Conservation (phyloP, 2,888 invertebrate genomes). For the Drosophila crucigera region DNA sequence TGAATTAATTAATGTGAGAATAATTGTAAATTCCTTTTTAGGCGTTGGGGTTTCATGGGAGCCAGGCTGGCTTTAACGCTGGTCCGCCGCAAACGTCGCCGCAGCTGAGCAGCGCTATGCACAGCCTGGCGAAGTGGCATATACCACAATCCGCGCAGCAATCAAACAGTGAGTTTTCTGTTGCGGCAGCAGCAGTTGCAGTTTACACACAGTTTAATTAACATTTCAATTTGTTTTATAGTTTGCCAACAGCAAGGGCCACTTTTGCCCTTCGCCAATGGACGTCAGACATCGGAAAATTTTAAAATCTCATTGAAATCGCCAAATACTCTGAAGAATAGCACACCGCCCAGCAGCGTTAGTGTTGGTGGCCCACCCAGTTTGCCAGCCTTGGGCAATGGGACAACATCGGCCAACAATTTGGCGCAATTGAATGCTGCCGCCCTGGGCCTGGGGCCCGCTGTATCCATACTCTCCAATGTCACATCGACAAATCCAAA, state of each 20-base stretch:
- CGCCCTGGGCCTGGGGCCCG: slow-evolving; percentile 79
- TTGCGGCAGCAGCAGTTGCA: not conserved
- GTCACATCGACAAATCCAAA: slow-evolving; percentile 93
- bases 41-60: slow-evolving; percentile 85
- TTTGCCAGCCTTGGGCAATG: slow-evolving; percentile 56
- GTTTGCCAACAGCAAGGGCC: slow-evolving; percentile 84
- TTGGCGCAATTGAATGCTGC: slow-evolving; percentile 75
- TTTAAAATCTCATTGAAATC: slow-evolving; percentile 86
- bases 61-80: slow-evolving; percentile 86
- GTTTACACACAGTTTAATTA: not conserved
- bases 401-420: slow-evolving; percentile 53
- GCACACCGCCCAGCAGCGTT: slow-evolving; percentile 80
- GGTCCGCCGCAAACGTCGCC: slow-evolving; percentile 85
- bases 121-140: slow-evolving; percentile 89
- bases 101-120: slow-evolving; percentile 82
- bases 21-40: slow-evolving; percentile 37
- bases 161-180: slow-evolving; percentile 84
- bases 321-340: slow-evolving; percentile 85
- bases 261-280: slow-evolving; percentile 84
- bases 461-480: slow-evolving; percentile 84
- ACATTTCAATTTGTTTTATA: slow-evolving; percentile 36
- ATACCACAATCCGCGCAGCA: slow-evolving; percentile 87
- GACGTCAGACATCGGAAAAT: slow-evolving; percentile 85
- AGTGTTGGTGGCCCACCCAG: slow-evolving; percentile 51
- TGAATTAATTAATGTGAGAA: not conserved